These are phyloP conservation scores for Callorhinus ursinus DNA, from an alignment of 2,113 vertebrate species.

Conservation along the genomic window DNA sequence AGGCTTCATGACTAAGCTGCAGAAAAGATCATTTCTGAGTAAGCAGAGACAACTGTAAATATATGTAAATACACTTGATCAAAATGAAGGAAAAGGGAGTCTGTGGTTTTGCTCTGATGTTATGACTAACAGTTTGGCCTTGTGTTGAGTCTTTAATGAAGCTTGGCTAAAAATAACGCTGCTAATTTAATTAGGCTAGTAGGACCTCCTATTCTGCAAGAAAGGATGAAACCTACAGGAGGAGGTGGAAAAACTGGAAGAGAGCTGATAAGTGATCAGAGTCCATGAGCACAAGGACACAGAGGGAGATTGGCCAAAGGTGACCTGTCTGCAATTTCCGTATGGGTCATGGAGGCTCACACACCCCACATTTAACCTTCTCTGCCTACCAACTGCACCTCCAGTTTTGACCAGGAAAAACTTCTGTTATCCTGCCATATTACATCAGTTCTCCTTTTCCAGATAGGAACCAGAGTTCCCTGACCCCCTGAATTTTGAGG, in stretches of 20 bases:
- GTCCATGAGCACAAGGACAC: not conserved
- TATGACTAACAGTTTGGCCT: slow-evolving; percentile 37
- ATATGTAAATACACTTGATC: slow-evolving; percentile 26
- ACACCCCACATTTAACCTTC: not conserved
- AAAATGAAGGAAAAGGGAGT: slow-evolving; percentile 37
- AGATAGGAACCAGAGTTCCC: not conserved
- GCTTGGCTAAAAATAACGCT: slow-evolving; percentile 42
- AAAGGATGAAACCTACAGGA: not conserved
- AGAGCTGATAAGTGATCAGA: not conserved
- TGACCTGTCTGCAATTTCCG: not conserved
- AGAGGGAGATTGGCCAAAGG: not conserved
- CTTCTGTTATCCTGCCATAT: not conserved
- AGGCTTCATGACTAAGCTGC: not conserved
- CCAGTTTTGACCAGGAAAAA: not conserved
- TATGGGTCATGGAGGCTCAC: not conserved
- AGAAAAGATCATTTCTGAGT: not conserved
- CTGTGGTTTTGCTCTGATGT: slow-evolving; percentile 9
- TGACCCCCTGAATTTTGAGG: not conserved
- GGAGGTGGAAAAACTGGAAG: not conserved
- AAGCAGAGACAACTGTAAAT: not conserved
- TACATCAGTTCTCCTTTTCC: not conserved
- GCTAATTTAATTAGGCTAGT: not conserved
- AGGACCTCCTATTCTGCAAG: not conserved
- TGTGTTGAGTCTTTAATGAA: slow-evolving; percentile 1
- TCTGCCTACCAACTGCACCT: not conserved